phyloP scores from a whole-genome alignment of 2,113 vertebrate species.

The Pionites leucogaster region DNA sequence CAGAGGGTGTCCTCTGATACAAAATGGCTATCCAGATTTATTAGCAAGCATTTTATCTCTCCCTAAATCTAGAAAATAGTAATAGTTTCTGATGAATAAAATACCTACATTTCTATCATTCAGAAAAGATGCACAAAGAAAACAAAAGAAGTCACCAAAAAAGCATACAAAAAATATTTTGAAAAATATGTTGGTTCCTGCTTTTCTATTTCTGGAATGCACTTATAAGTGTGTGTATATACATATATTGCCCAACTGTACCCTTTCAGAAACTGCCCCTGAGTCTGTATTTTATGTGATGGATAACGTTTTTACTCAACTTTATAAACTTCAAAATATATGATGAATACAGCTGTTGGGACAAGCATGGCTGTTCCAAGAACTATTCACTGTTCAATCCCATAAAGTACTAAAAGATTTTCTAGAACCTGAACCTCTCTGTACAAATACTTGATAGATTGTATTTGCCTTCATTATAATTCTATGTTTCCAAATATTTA shows the following conservation, averaged over 20 bases:
- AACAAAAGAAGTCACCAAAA: background rate
- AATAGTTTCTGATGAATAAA: background rate
- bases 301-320: background rate
- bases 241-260: background rate
- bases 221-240: background rate
- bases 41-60: background rate
- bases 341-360: background rate
- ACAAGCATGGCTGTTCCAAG: background rate
- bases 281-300: background rate
- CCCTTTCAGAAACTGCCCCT: background rate
- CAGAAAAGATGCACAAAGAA: background rate
- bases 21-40: background rate
- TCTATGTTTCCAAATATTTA: background rate
- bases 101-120: background rate
- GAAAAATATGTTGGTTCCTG: background rate
- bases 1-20: background rate
- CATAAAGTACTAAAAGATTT: background rate
- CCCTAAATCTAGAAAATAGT: background rate
- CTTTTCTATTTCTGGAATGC: background rate
- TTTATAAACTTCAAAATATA: background rate
- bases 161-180: background rate
- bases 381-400: background rate
- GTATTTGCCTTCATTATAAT: background rate
- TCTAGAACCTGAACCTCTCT: background rate
- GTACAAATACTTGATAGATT: background rate